Evolutionary conservation across 2,113 vertebrate species (phyloP), one percentile per base, ranked within the genome.

Genomic region (Phrynosoma platyrhinos): DNA sequence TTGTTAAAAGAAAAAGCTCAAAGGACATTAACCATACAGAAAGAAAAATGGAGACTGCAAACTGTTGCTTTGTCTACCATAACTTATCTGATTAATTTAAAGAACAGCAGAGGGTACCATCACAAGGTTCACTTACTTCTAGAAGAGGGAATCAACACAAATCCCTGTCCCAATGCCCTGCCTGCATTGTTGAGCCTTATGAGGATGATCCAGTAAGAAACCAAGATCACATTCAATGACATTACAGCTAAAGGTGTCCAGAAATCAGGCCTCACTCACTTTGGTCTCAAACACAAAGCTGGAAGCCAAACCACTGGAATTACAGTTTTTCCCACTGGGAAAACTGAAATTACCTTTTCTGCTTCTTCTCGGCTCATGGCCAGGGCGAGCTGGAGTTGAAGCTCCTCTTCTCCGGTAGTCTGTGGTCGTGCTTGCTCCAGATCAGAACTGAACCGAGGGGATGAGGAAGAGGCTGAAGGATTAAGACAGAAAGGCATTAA

Each of bases 301-400:
- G 4, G 16, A 58, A 72, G 20, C 25, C 76, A 30, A n/a, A 7
- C 14, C 20, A 72, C 42, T 40, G 42, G 76, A 52, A 47, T 47
- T 47, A 47, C 47, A 4, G 7, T 47, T 47, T 47, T 47, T 47
- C 47, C 47, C 47, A 47, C 47, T 77, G 40, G 18, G 12, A 53
- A 40, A 78, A 53, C 47, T 52, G 30, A 16, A 55, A 83, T 93
- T 97, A 99, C 98, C 98, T 99, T 99, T 95, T 99, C 98, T 1
- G 97, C 98, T 93, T 99, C 99, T 93, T 99, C 98, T 5, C 98
- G 98, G 95, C 98, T 99, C 98, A 99, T 98, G 87, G 98, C 98
- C 96, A 99, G 86, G 0, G 98, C 98, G 91, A 99, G 97, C 97
- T 99, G 98, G 92, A 99, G 96, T 96, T 99, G 99, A 82, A 99